Conservation (phyloP, 2,888 invertebrate genomes). For the Folsomia candida region DNA sequence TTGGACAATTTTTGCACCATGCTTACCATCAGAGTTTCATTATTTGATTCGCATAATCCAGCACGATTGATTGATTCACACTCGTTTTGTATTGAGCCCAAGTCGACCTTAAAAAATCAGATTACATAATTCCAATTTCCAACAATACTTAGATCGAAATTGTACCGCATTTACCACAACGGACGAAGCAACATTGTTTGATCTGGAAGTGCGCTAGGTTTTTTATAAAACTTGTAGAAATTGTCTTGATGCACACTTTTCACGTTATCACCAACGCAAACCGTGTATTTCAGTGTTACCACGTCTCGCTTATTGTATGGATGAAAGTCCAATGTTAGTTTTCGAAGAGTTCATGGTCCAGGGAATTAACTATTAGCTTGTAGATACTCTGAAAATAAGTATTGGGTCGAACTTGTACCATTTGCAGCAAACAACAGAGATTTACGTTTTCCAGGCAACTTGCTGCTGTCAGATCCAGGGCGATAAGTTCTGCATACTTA, state of each 20-base stretch:
- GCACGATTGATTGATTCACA: no score
- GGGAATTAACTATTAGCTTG: no score
- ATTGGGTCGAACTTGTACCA: no score
- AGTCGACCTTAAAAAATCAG: neutral
- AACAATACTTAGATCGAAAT: no score
- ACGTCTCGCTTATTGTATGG: constrained; percentile 8
- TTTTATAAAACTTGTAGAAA: constrained; percentile 62
- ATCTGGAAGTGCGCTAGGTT: constrained; percentile 51
- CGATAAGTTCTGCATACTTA: no score
- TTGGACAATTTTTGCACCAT: no score
- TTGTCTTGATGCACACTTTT: constrained; percentile 25
- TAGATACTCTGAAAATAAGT: no score
- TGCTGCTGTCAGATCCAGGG: no score
- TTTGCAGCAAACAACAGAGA: no score
- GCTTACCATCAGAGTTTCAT: constrained; percentile 30
- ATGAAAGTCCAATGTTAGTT: constrained; percentile 20
- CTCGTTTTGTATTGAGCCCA: constrained; percentile 24
- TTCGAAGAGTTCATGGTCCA: no score
- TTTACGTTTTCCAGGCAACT: no score
- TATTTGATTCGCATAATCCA: no score
- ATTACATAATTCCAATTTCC: neutral
- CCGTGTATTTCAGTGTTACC: constrained; percentile 26
- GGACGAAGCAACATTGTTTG: constrained; percentile 35
- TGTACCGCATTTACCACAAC: constrained; percentile 33
- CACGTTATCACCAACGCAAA: constrained; percentile 29